Evolutionary conservation across 2,888 invertebrate genomes (phyloP).

Genomic region (Phlogophora meticulosa): DNA sequence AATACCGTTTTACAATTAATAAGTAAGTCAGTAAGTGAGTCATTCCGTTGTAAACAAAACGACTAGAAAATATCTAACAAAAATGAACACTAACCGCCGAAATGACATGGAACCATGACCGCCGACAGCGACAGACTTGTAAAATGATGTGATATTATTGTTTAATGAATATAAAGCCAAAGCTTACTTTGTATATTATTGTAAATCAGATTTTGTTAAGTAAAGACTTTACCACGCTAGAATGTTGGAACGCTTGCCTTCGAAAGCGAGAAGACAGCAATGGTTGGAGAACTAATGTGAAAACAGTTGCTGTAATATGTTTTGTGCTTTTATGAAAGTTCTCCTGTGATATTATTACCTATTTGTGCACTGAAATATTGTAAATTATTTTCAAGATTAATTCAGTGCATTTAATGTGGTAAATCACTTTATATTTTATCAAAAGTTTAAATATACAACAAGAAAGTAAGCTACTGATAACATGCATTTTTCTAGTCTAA

Average conservation of each 20-base stretch:
- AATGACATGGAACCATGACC: conserved; percentile 36
- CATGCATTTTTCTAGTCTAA: conserved; percentile 70
- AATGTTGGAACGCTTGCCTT: neutral
- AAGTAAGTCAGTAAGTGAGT: too few species aligned
- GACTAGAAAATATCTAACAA: conserved; percentile 34
- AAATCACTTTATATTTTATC: conserved; percentile 1
- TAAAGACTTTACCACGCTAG: conserved; percentile 21
- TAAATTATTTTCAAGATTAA: conserved; percentile 22
- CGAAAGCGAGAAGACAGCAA: conserved; percentile 1
- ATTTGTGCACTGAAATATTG: conserved; percentile 42
- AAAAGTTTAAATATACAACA: conserved; percentile 18
- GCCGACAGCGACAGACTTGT: conserved; percentile 40
- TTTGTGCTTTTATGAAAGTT: conserved; percentile 14
- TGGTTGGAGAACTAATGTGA: conserved; percentile 17
- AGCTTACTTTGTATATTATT: conserved; percentile 52
- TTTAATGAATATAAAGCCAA: conserved; percentile 59
- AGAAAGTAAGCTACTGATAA: conserved; percentile 33
- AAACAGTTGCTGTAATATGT: neutral
- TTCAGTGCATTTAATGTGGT: conserved; percentile 39
- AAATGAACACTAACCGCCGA: conserved; percentile 1
- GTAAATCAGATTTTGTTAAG: conserved; percentile 42
- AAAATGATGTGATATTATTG: conserved; percentile 66
- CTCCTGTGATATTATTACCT: conserved; percentile 14
- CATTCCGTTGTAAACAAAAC: conserved; percentile 21
- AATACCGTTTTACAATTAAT: conserved; percentile 17